phyloP scores from a whole-genome alignment of 2,797 vertebrate genomes.

The Epinephelus malabaricus region DNA sequence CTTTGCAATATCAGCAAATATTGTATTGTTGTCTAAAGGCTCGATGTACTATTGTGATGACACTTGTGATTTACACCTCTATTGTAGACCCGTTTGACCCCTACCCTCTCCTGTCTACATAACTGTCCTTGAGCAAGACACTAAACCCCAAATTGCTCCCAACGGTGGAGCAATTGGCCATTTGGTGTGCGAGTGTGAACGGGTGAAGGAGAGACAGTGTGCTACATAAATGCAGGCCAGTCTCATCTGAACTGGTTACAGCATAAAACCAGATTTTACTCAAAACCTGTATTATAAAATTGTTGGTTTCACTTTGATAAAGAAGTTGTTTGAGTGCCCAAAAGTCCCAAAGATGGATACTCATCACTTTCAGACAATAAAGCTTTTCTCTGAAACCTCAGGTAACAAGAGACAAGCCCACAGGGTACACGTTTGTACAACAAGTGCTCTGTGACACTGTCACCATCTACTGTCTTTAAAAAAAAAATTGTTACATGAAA shows the following conservation, averaged over 20 bases:
- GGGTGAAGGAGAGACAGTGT: background rate
- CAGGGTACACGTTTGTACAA: background rate
- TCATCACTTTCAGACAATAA: background rate
- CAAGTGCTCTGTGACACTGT: background rate
- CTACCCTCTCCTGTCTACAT: background rate
- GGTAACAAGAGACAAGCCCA: background rate
- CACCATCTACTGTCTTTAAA: conserved; percentile 3
- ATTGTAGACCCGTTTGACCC: background rate
- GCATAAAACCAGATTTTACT: background rate
- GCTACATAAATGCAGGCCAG: background rate
- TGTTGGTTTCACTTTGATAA: background rate
- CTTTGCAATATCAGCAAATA: no score
- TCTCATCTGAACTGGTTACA: background rate
- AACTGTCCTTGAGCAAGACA: conserved; percentile 6
- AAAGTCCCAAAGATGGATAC: background rate
- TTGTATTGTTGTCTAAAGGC: no score
- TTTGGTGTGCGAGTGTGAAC: background rate
- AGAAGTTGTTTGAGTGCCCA: background rate
- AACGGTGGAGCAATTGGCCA: background rate
- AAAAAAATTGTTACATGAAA: conserved; percentile 1
- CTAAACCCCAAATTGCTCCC: conserved; percentile 24
- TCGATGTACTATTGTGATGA: no score
- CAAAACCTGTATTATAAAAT: background rate
- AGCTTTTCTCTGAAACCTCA: conserved; percentile 1
- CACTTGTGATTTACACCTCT: no score